Conservation (phyloP, 1,140 invertebrate genomes). For the Anastrepha ludens region DNA sequence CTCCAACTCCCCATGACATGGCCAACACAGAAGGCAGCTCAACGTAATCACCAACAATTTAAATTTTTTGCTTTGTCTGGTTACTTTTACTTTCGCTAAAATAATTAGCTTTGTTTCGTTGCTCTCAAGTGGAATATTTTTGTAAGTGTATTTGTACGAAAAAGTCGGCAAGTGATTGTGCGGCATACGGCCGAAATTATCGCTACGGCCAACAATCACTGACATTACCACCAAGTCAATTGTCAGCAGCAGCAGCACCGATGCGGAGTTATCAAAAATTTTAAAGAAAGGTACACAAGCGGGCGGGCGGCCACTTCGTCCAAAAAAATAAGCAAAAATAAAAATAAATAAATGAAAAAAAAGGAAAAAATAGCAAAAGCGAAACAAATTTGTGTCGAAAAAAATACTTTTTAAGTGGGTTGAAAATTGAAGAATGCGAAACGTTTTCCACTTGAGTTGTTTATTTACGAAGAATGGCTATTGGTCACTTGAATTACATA, state of each 20-base stretch:
- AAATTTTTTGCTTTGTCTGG: constrained; percentile 28
- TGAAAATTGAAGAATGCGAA: not conserved
- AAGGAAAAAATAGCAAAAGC: not conserved
- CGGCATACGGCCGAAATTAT: constrained; percentile 6
- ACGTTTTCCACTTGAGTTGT: constrained; percentile 29
- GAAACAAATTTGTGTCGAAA: not conserved
- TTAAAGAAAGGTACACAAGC: not conserved
- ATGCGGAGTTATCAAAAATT: constrained; percentile 18
- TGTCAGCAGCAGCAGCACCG: constrained; percentile 36
- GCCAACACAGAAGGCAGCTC: not conserved
- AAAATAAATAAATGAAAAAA: too few species aligned
- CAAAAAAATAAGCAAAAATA: not conserved
- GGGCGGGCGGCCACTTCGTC: not conserved
- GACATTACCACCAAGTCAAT: constrained; percentile 17
- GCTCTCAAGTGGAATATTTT: not conserved
- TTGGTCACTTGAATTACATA: not conserved
- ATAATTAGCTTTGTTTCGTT: constrained; percentile 39
- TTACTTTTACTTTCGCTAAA: constrained; percentile 47
- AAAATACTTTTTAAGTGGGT: not conserved
- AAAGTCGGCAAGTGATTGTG: not conserved
- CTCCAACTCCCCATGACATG: not conserved
- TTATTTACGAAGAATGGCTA: constrained; percentile 27
- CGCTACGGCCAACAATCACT: not conserved
- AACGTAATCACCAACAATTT: constrained; percentile 9
- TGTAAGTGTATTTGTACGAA: not conserved